A percentile compares a stretch with the other conserved stretches of the same genome.
Evolutionary conservation across 2,113 vertebrate genomes (phyloP).

Genomic region (Hyperoodon ampullatus): DNA sequence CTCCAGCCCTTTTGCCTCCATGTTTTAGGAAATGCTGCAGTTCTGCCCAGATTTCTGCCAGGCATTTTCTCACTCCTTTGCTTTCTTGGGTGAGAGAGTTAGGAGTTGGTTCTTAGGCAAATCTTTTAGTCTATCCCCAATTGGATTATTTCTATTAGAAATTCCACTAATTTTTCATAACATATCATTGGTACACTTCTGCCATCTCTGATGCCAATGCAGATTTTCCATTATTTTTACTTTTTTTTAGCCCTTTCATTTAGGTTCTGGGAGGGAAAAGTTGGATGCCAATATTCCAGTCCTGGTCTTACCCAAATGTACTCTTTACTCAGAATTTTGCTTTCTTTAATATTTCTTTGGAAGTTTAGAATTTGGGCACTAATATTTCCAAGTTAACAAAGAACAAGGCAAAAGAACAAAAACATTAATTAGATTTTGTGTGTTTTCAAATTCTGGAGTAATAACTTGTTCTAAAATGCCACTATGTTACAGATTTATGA

Average conservation of each 20-base stretch:
- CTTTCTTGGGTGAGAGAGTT: not conserved
- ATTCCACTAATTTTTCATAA: not conserved
- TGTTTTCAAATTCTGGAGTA: not conserved
- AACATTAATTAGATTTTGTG: not conserved
- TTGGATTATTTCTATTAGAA: not conserved
- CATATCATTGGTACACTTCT: not conserved
- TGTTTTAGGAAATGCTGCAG: not conserved
- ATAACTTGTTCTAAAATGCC: not conserved
- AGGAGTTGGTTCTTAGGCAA: not conserved
- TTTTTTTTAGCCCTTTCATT: not conserved
- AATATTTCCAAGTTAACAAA: not conserved
- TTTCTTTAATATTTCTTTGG: not conserved
- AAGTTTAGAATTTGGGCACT: slow-evolving; percentile 7
- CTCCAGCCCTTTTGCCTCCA: not conserved
- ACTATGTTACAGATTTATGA: not conserved
- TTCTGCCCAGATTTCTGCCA: not conserved
- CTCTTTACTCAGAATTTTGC: not conserved
- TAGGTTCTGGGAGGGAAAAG: not conserved
- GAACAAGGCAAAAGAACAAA: not conserved
- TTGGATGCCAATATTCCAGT: not conserved
- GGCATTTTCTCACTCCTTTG: not conserved
- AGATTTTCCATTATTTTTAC: not conserved
- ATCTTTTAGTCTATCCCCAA: not conserved
- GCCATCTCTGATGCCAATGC: not conserved
- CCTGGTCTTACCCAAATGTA: not conserved